Evolutionary conservation across 2,888 invertebrate genomes (phyloP).

Genomic region (Tetanocera ferruginea): DNA sequence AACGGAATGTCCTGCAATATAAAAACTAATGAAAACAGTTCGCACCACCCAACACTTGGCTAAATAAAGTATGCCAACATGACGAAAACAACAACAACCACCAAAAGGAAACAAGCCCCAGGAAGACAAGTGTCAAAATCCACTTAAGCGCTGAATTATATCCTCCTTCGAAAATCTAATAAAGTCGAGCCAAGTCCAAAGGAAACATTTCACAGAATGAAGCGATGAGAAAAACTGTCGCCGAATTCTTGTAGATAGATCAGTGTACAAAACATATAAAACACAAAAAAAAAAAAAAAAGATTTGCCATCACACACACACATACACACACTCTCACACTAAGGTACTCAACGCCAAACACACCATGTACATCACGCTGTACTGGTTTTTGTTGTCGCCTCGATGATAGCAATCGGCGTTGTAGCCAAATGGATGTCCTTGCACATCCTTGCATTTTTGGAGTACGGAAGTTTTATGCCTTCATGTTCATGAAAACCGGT

Average conservation of each 20-base stretch:
- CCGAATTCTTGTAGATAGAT: constrained; percentile 18
- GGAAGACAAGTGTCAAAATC: constrained; percentile 32
- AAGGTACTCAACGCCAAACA: neutral
- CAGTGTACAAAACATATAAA: neutral
- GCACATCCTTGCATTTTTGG: constrained; percentile 24
- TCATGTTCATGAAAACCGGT: constrained; percentile 28
- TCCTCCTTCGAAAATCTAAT: constrained; percentile 38
- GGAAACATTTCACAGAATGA: constrained; percentile 45
- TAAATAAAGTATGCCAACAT: constrained; percentile 17
- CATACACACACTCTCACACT: constrained; percentile 30
- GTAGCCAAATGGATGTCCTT: constrained; percentile 21
- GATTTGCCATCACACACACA: constrained; percentile 27
- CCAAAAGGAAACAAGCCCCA: constrained; percentile 28
- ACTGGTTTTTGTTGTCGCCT: constrained; percentile 17
- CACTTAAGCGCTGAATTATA: constrained; percentile 39
- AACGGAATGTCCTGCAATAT: neutral
- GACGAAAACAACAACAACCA: constrained; percentile 26
- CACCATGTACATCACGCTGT: neutral
- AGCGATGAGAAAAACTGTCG: constrained; percentile 9
- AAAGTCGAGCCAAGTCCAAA: constrained; percentile 31
- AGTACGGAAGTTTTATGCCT: constrained; percentile 39
- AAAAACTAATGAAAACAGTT: constrained; percentile 13
- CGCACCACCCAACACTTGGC: neutral
- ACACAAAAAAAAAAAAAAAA: constrained; percentile 15
- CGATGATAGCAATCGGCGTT: constrained; percentile 37